These are phyloP conservation scores for Borostomias antarcticus DNA, from an alignment of 2,797 vertebrate species.

Conservation along the genomic window DNA sequence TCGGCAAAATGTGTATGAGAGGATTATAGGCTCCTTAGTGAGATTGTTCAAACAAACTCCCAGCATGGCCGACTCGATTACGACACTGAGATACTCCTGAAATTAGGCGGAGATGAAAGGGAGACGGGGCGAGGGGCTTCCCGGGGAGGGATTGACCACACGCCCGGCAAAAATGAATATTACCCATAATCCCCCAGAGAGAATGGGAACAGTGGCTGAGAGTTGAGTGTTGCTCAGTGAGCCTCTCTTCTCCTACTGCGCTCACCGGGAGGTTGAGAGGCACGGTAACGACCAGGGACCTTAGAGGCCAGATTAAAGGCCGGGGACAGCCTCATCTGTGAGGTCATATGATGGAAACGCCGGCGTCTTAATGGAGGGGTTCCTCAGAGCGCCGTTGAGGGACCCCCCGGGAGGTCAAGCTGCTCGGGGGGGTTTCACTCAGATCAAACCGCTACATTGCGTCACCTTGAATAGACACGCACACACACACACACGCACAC, in stretches of 20 bases:
- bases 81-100: slow-evolving; percentile 79
- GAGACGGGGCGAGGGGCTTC: slow-evolving; percentile 52
- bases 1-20: slow-evolving; percentile 65
- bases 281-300: slow-evolving; percentile 72
- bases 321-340: slow-evolving; percentile 67
- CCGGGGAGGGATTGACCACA: slow-evolving; percentile 66
- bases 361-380: slow-evolving; percentile 71
- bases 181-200: slow-evolving; percentile 67
- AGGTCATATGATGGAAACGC: slow-evolving; percentile 65
- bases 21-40: slow-evolving; percentile 79
- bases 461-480: slow-evolving; percentile 28
- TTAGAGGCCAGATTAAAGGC: slow-evolving; percentile 72
- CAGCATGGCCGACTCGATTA: slow-evolving; percentile 79
- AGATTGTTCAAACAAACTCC: slow-evolving; percentile 71
- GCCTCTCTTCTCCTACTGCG: slow-evolving; percentile 68
- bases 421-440: slow-evolving; percentile 25
- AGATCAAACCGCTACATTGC: slow-evolving; percentile 47
- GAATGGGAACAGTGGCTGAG: slow-evolving; percentile 61
- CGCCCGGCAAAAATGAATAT: slow-evolving; percentile 74
- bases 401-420: slow-evolving; percentile 18
- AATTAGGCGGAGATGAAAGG: slow-evolving; percentile 74
- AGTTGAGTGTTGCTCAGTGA: slow-evolving; percentile 71
- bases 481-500: background rate
- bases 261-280: slow-evolving; percentile 56
- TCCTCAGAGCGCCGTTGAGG: slow-evolving; percentile 54